Evolutionary conservation across 2,113 vertebrate genomes (phyloP).

Genomic region (Arvicanthis niloticus): DNA sequence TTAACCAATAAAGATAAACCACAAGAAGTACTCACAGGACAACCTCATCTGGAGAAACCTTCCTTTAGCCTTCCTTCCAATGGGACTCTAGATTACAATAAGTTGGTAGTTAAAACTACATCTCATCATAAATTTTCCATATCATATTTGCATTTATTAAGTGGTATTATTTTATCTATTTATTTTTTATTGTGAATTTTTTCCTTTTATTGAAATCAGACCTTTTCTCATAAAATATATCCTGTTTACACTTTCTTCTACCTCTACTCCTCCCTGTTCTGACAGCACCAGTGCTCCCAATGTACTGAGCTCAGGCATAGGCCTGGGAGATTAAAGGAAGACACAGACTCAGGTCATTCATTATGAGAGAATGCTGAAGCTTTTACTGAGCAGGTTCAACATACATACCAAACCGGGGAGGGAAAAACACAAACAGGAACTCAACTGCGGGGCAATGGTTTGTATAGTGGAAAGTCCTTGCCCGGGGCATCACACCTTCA

Average conservation of each 20-base stretch:
- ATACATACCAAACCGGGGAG: too few species aligned
- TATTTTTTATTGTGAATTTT: not conserved
- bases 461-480: too few species aligned
- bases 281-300: too few species aligned
- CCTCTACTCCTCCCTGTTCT: not conserved
- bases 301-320: too few species aligned
- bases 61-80: not conserved
- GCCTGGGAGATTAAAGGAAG: too few species aligned
- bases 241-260: not conserved
- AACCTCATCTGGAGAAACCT: not conserved
- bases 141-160: not conserved
- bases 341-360: too few species aligned
- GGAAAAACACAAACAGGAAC: too few species aligned
- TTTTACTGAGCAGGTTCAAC: too few species aligned
- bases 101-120: not conserved
- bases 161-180: not conserved
- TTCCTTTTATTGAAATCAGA: not conserved
- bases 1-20: not conserved
- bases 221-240: not conserved
- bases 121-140: not conserved
- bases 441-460: too few species aligned
- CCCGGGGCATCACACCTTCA: too few species aligned
- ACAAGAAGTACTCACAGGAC: not conserved
- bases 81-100: not conserved
- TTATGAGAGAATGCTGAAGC: too few species aligned